Conservation (phyloP, 2,888 invertebrate genomes). For the Bombylius discolor region DNA sequence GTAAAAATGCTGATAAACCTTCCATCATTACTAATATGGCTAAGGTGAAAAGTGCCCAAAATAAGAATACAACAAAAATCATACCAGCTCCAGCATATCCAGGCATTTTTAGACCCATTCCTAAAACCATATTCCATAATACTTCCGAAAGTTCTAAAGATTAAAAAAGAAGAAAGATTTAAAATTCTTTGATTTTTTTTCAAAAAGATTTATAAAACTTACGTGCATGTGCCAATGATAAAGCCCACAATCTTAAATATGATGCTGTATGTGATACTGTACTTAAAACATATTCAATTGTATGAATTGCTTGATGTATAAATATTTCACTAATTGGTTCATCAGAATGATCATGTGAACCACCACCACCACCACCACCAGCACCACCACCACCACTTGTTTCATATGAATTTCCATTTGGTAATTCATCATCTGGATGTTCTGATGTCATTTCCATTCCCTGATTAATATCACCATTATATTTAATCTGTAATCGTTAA, state of each 20-base stretch:
- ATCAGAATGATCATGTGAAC: conserved; percentile 37
- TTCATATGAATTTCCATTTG: conserved; percentile 19
- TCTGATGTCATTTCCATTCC: conserved; percentile 51
- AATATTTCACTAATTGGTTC: conserved; percentile 75
- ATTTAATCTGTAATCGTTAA: conserved; percentile 22
- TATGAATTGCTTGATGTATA: conserved; percentile 91
- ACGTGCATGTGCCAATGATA: conserved; percentile 92
- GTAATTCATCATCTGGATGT: conserved; percentile 11
- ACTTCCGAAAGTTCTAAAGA: conserved; percentile 69
- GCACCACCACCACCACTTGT: conserved; percentile 30
- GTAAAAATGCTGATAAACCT: conserved; percentile 95
- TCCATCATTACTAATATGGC: conserved; percentile 97
- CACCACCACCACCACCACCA: conserved; percentile 28
- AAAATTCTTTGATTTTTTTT: not conserved
- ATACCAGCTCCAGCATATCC: conserved; percentile 57
- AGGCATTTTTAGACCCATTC: conserved; percentile 50
- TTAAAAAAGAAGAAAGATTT: not conserved
- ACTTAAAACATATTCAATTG: conserved; percentile 91
- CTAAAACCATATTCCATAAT: conserved; percentile 84
- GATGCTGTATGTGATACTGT: conserved; percentile 96
- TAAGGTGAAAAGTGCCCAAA: conserved; percentile 84
- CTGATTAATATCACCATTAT: conserved; percentile 51
- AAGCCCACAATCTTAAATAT: conserved; percentile 90
- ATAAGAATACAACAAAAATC: conserved; percentile 71
- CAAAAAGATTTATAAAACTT: conserved; percentile 13